phyloP scores from a whole-genome alignment of 37 sponge, comb jelly and placozoan species.

The Aphrocallistes beatrix region DNA sequence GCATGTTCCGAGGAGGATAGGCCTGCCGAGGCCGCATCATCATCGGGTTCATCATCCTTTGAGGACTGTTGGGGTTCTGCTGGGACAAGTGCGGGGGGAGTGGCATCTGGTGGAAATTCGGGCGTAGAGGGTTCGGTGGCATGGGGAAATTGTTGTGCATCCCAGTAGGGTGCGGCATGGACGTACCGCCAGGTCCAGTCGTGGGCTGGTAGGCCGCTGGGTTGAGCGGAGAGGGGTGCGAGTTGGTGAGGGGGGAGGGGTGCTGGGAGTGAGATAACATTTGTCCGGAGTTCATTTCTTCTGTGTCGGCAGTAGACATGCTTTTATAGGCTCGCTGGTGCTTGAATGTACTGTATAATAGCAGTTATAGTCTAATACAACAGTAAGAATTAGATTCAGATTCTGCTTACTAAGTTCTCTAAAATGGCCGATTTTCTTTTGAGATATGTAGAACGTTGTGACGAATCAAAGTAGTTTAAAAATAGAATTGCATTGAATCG shows the following conservation, averaged over 20 bases:
- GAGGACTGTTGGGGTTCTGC: not conserved
- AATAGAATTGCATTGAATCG: not conserved
- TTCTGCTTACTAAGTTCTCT: not conserved
- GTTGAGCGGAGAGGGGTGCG: not conserved
- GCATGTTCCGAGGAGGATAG: not conserved
- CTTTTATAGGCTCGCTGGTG: constrained; percentile 5
- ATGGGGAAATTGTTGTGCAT: not conserved
- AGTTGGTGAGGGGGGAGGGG: constrained; percentile 19
- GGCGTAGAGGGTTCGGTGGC: not conserved
- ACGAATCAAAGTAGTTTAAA: not conserved
- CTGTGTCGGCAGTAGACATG: constrained; percentile 9
- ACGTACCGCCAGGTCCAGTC: not conserved
- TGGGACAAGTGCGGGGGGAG: not conserved
- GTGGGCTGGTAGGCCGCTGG: not conserved
- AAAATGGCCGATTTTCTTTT: no score
- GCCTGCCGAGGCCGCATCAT: no score
- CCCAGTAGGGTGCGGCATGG: not conserved
- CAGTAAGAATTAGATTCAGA: not conserved
- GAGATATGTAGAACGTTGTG: not conserved
- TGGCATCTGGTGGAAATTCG: not conserved
- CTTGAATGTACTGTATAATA: no score
- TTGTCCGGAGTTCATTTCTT: not conserved
- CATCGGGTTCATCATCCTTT: no score
- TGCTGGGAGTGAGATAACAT: constrained; percentile 14
- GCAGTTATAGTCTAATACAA: not conserved